These are phyloP conservation scores for Lobophora halterata DNA, from an alignment of 2,888 invertebrate species.

Conservation along the genomic window DNA sequence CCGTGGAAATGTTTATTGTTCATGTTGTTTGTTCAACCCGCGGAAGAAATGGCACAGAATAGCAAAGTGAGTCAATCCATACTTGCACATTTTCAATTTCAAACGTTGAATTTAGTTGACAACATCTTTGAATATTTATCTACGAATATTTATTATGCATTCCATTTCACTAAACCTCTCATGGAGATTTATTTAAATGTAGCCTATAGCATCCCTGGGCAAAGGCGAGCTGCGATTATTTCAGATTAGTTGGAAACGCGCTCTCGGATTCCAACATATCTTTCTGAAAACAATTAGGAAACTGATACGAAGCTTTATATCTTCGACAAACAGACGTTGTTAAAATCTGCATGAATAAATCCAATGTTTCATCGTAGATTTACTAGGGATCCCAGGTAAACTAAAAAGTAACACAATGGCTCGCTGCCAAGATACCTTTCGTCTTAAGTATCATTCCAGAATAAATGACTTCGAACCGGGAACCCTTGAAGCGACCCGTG, in stretches of 20 bases:
- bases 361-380: constrained; percentile 18
- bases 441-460: constrained; percentile 41
- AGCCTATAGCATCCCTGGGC: constrained; percentile 27
- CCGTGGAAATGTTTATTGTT: no score
- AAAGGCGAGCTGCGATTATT: constrained; percentile 33
- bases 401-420: constrained; percentile 48
- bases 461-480: constrained; percentile 39
- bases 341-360: constrained; percentile 31
- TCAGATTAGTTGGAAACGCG: constrained; percentile 35
- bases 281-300: constrained; percentile 20
- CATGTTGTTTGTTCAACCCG: no score
- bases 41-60: no score
- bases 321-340: constrained; percentile 16
- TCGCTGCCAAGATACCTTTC: constrained; percentile 48
- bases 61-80: no score
- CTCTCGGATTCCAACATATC: constrained; percentile 19
- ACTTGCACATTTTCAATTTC: no score
- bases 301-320: constrained; percentile 15
- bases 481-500: constrained; percentile 36
- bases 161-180: constrained; percentile 27
- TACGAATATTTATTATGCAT: constrained; percentile 30
- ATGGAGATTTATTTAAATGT: constrained; percentile 33
- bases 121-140: constrained; percentile 15
- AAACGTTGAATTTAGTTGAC: no score
- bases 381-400: constrained; percentile 41